Evolutionary conservation across 2,797 vertebrate species (phyloP).

Genomic region (Pterois miles): DNA sequence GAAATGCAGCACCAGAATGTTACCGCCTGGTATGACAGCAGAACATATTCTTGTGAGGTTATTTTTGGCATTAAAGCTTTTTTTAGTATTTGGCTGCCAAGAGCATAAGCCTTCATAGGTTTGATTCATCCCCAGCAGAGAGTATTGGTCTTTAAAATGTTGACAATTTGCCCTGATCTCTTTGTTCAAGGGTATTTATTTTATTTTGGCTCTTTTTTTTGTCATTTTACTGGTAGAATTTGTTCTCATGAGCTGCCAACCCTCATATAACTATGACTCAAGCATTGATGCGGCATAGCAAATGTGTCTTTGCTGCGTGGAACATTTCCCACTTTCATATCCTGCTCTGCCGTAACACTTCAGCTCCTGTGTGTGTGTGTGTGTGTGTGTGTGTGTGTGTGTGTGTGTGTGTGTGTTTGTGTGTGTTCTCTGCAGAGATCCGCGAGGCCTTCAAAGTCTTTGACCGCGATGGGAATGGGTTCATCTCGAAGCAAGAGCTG

Average conservation of each 20-base stretch:
- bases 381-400: constrained; percentile 22
- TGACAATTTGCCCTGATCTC: constrained; percentile 27
- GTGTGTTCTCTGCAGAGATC: constrained; percentile 85
- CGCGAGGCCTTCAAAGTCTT: constrained; percentile 97
- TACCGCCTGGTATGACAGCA: neutral
- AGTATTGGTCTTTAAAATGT: constrained; percentile 1
- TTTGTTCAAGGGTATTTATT: constrained; percentile 27
- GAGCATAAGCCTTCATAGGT: constrained; percentile 1
- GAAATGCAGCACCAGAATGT: neutral
- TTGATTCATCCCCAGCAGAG: constrained; percentile 11
- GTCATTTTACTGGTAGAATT: constrained; percentile 30
- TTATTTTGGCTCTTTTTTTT: constrained; percentile 33
- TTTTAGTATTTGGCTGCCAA: neutral
- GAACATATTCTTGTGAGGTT: neutral
- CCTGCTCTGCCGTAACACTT: constrained; percentile 35
- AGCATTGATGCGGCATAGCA: constrained; percentile 56
- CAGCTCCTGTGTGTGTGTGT: constrained; percentile 13
- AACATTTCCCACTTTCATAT: constrained; percentile 49
- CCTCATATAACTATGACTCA: constrained; percentile 67
- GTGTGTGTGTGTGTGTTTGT: constrained; percentile 26
- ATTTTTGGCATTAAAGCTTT: constrained; percentile 19
- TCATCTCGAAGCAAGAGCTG: constrained; percentile 98
- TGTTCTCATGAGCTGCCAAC: constrained; percentile 54
- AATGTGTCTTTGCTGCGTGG: constrained; percentile 58
- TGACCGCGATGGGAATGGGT: constrained; percentile 94